phyloP scores from a whole-genome alignment of 2,113 vertebrate species.

The Centrocercus urophasianus region DNA sequence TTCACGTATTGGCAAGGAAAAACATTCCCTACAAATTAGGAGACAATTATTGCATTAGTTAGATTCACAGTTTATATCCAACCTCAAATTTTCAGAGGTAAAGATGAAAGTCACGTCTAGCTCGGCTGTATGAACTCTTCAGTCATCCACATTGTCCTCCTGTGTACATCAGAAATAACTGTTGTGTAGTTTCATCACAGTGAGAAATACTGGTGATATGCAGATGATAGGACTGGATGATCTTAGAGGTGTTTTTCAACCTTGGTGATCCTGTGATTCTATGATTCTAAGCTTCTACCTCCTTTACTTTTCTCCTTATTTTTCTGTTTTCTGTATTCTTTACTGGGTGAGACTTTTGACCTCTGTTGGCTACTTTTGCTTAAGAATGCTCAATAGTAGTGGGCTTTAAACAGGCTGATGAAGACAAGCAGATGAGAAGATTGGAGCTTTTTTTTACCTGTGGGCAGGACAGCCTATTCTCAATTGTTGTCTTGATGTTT shows the following conservation, averaged over 20 bases:
- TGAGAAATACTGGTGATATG: too few species aligned
- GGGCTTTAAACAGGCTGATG: background rate
- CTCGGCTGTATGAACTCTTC: background rate
- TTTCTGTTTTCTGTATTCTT: background rate
- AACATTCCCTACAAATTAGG: background rate
- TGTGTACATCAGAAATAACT: rapidly evolving
- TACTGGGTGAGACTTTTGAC: background rate
- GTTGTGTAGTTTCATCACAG: background rate
- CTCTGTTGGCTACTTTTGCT: background rate
- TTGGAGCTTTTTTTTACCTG: background rate
- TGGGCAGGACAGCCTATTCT: background rate
- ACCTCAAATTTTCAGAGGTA: background rate
- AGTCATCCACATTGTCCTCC: background rate
- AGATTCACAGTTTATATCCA: background rate
- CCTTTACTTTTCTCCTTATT: background rate
- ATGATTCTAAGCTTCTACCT: background rate
- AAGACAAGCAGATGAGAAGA: background rate
- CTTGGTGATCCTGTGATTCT: too few species aligned
- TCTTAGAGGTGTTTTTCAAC: too few species aligned
- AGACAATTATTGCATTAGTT: background rate
- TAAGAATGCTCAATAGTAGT: background rate
- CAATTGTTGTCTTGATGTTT: background rate
- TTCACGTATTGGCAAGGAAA: background rate
- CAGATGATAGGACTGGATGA: too few species aligned
- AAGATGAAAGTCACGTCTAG: background rate